These are phyloP conservation scores for Aphelinus certus DNA, from an alignment of 1,140 invertebrate species.

Conservation along the genomic window DNA sequence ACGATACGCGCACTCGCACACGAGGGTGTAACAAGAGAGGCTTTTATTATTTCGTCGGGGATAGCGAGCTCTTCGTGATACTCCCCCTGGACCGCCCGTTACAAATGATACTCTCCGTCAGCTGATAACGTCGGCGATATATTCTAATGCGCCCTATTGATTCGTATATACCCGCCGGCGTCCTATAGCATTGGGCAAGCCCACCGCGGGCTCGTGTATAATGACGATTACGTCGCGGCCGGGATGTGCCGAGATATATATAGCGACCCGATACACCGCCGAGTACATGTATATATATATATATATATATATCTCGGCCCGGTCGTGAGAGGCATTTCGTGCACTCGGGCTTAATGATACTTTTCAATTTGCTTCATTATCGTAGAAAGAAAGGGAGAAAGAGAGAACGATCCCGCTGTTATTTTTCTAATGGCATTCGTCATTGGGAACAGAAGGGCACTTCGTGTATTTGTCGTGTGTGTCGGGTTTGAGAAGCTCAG, in stretches of 20 bases:
- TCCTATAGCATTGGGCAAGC: conserved; percentile 1
- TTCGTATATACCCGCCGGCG: not conserved
- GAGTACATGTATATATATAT: too few relatives aligned
- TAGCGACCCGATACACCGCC: too few relatives aligned
- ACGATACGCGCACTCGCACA: too few relatives aligned
- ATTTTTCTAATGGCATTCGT: too few relatives aligned
- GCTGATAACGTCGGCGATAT: conserved; percentile 11
- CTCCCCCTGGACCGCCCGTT: not conserved
- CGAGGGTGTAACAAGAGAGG: too few relatives aligned
- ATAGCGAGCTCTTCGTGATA: too few relatives aligned
- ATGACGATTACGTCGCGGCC: conserved; percentile 10
- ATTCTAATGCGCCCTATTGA: conserved; percentile 22
- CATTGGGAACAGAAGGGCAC: not conserved
- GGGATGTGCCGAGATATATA: too few relatives aligned
- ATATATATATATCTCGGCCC: not conserved
- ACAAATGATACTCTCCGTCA: conserved; percentile 3
- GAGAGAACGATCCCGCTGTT: too few relatives aligned
- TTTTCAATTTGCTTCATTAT: conserved; percentile 22
- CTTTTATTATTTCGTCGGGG: too few relatives aligned
- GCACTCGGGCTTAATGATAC: conserved; percentile 3
- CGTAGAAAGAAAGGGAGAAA: too few relatives aligned
- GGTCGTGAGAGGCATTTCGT: not conserved
- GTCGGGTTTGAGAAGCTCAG: too few relatives aligned
- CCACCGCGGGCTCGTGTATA: not conserved
- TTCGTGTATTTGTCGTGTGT: not conserved